Conservation (phyloP, 2,113 vertebrate species). For the Pimephales promelas region DNA sequence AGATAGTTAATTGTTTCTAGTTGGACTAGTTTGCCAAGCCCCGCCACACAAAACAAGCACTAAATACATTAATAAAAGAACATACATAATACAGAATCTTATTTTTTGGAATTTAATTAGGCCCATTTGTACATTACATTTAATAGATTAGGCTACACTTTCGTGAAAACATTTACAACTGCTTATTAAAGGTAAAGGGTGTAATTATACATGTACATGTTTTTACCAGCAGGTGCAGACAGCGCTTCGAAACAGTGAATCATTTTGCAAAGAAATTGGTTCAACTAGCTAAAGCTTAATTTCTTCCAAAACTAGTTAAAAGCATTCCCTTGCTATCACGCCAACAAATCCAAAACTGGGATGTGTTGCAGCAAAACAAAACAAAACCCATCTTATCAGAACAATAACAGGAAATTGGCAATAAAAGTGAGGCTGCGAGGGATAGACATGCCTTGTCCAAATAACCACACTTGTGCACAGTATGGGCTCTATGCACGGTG, state of each 20-base stretch:
- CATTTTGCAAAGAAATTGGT: not conserved
- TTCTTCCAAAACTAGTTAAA: not conserved
- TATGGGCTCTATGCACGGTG: no score
- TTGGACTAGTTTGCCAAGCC: not conserved
- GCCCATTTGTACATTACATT: not conserved
- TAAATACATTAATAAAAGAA: not conserved
- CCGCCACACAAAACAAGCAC: no score
- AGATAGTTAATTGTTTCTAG: not conserved
- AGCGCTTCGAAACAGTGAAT: not conserved
- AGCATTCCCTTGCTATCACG: not conserved
- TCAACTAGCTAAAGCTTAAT: not conserved
- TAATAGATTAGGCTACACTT: not conserved
- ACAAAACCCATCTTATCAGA: no score
- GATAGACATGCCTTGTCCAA: no score
- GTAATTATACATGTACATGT: not conserved
- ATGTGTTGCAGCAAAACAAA: no score
- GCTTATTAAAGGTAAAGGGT: not conserved
- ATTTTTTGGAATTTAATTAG: not conserved
- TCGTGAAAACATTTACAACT: not conserved
- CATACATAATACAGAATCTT: not conserved
- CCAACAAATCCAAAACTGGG: no score
- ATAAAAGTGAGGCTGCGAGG: no score
- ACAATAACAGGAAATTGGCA: no score
- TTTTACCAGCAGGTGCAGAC: not conserved
- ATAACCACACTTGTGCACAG: no score